A percentile compares a stretch with the other conserved stretches of the same genome.
Conservation (phyloP, 2,113 vertebrate species). For the Cacatua alba region DNA sequence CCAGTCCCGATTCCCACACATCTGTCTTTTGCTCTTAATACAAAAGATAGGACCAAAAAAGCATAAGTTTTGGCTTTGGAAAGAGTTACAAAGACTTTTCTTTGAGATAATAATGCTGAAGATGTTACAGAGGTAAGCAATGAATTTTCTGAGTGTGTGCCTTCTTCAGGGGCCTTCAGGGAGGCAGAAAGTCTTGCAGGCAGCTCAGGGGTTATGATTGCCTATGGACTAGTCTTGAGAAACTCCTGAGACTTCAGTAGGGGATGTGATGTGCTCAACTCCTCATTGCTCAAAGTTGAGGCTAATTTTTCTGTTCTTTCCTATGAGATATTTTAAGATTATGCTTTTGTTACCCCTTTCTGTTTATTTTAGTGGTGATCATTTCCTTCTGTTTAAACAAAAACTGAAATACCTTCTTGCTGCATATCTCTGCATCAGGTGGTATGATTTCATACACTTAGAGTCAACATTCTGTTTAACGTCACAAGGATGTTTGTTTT, state of each 20-base stretch:
- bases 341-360: not conserved
- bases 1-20: not conserved
- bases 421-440: not conserved
- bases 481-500: not conserved
- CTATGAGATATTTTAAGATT: not conserved
- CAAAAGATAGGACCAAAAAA: not conserved
- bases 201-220: not conserved
- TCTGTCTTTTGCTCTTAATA: not conserved
- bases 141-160: not conserved
- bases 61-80: not conserved
- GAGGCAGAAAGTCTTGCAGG: not conserved
- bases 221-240: not conserved
- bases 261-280: not conserved
- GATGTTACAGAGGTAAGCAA: not conserved
- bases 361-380: not conserved
- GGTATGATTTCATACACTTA: not conserved
- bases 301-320: not conserved
- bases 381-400: not conserved
- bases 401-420: not conserved
- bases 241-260: accelerated
- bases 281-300: not conserved
- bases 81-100: not conserved
- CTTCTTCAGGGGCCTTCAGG: not conserved
- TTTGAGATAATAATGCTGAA: not conserved
- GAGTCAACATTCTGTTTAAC: not conserved